These are phyloP conservation scores for Promerops cafer DNA, from an alignment of 2,113 vertebrate species.

Conservation along the genomic window DNA sequence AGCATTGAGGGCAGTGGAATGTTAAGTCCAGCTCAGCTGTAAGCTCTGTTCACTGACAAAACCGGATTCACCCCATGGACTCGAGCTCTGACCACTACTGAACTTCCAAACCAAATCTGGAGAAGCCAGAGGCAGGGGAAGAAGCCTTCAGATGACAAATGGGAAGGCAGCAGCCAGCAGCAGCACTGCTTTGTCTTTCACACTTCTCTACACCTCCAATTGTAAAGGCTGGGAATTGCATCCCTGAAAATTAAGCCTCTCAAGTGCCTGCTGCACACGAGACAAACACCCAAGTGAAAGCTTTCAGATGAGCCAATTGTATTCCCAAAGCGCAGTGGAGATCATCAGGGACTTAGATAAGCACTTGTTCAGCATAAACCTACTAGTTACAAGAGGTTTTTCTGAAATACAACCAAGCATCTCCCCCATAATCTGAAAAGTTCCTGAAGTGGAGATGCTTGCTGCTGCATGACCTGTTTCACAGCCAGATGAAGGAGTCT, in stretches of 20 bases:
- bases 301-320: background rate
- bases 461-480: background rate
- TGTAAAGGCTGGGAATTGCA: background rate
- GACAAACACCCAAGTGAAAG: background rate
- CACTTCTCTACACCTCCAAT: background rate
- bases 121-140: background rate
- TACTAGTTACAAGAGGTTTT: background rate
- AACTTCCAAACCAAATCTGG: background rate
- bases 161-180: background rate
- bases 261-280: background rate
- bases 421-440: background rate
- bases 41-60: background rate
- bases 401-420: background rate
- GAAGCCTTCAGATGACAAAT: background rate
- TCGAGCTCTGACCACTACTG: background rate
- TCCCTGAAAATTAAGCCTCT: background rate
- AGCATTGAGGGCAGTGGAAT: accelerated
- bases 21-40: background rate
- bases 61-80: background rate
- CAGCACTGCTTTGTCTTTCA: background rate
- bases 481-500: background rate
- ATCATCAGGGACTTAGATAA: background rate
- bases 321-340: background rate
- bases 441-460: background rate
- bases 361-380: background rate